Percentiles rank a stretch among this genome's conserved stretches.
Evolutionary conservation across 1,140 invertebrate species (phyloP).

Genomic region (Hirudo medicinalis): DNA sequence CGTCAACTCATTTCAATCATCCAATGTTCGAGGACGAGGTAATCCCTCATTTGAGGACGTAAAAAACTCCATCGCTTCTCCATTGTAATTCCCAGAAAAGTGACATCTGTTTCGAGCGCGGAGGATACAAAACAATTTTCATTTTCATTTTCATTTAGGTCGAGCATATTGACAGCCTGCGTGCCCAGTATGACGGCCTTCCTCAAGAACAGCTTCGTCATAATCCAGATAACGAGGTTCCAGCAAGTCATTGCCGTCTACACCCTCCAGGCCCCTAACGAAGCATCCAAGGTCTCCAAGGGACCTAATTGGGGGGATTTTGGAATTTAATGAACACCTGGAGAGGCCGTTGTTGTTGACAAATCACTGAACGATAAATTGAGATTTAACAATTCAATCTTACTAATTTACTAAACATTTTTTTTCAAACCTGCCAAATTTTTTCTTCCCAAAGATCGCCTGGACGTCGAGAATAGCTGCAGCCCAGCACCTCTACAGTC

Average conservation of each 20-base stretch:
- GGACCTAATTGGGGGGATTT: too few species aligned
- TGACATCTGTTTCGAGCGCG: too few species aligned
- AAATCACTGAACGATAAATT: neutral
- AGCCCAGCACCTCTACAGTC: neutral
- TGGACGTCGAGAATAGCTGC: constrained; percentile 6
- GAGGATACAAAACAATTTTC: too few species aligned
- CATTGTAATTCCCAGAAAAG: too few species aligned
- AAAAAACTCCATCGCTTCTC: too few species aligned
- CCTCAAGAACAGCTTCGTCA: constrained; percentile 43
- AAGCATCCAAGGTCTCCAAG: constrained; percentile 45
- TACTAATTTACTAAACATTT: neutral
- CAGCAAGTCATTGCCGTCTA: constrained; percentile 49
- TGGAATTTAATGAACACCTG: too few species aligned
- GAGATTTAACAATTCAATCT: neutral
- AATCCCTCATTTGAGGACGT: too few species aligned
- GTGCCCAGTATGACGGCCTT: constrained; percentile 2
- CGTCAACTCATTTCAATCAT: too few species aligned
- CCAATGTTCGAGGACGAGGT: too few species aligned
- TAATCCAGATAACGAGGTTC: constrained; percentile 50
- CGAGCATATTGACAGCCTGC: constrained; percentile 9
- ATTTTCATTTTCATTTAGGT: neutral
- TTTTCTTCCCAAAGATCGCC: neutral
- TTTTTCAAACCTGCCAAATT: neutral
- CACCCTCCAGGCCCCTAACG: constrained; percentile 47
- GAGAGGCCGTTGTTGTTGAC: too few species aligned